These are phyloP conservation scores for Hydropsyche tenuis DNA, from an alignment of 1,140 invertebrate species.

Conservation along the genomic window DNA sequence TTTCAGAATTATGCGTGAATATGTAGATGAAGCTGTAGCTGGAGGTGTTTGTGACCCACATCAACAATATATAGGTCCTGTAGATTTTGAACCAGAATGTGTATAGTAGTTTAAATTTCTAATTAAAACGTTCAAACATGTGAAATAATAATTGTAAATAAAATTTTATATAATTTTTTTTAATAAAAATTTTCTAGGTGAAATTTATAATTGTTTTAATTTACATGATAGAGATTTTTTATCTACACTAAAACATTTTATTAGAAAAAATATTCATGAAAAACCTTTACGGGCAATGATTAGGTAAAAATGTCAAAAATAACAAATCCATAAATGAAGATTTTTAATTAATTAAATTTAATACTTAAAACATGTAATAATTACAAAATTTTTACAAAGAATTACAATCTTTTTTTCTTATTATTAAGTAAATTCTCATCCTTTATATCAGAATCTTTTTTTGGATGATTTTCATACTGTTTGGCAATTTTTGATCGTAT, in stretches of 20 bases:
- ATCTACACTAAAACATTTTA: too few relatives aligned
- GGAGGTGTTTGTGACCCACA: constrained; percentile 74
- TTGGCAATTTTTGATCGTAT: not conserved
- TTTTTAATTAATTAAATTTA: too few relatives aligned
- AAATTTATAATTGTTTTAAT: not conserved
- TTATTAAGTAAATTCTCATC: not conserved
- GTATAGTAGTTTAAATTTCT: not conserved
- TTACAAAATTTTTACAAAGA: too few relatives aligned
- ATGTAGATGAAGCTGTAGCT: constrained; percentile 65
- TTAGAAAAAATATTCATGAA: too few relatives aligned
- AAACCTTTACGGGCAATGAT: too few relatives aligned
- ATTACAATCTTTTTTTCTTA: not conserved
- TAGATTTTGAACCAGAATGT: constrained; percentile 41
- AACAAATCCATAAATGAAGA: too few relatives aligned
- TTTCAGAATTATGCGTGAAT: constrained; percentile 72
- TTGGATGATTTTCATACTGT: not conserved
- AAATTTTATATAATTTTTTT: not conserved
- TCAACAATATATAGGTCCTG: constrained; percentile 27
- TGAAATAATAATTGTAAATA: not conserved
- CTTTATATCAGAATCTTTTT: not conserved
- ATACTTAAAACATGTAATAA: too few relatives aligned
- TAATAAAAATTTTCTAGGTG: not conserved
- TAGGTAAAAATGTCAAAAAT: too few relatives aligned
- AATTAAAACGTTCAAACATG: not conserved
- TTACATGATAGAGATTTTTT: too few relatives aligned